Conservation (phyloP, 2,888 invertebrate genomes). For the Flexamia atlantica region DNA sequence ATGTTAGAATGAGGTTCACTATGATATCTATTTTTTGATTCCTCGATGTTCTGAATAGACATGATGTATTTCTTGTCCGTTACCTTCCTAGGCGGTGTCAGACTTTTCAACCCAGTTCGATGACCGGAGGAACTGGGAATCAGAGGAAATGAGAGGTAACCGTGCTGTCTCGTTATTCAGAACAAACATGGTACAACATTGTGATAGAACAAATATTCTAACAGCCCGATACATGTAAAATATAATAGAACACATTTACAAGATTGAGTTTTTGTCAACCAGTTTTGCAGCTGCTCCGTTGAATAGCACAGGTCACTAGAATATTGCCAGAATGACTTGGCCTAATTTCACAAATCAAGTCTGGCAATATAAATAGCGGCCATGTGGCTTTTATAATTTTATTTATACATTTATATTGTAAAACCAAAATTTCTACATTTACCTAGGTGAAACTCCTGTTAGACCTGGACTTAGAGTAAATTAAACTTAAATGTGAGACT, state of each 20-base stretch:
- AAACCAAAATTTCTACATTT: too few species aligned
- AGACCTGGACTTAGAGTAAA: too few species aligned
- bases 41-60: constrained; percentile 21
- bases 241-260: constrained; percentile 8
- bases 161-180: constrained; percentile 27
- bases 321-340: too few species aligned
- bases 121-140: constrained; percentile 18
- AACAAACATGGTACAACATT: constrained; percentile 28
- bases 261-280: too few species aligned
- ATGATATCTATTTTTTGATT: constrained; percentile 3
- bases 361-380: too few species aligned
- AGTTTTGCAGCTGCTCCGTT: too few species aligned
- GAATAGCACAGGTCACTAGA: too few species aligned
- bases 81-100: constrained; percentile 19
- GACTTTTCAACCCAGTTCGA: constrained; percentile 29
- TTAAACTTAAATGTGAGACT: too few species aligned
- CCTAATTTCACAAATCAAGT: too few species aligned
- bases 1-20: neutral
- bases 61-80: constrained; percentile 34
- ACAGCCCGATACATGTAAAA: constrained; percentile 18
- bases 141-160: constrained; percentile 3
- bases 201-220: constrained; percentile 30
- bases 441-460: too few species aligned
- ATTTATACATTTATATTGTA: too few species aligned
- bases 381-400: too few species aligned